A percentile compares a stretch with the other conserved stretches of the same genome.
These are phyloP conservation scores for Macrosteles quadrilineatus DNA, from an alignment of 1,140 invertebrate species.

Conservation along the genomic window DNA sequence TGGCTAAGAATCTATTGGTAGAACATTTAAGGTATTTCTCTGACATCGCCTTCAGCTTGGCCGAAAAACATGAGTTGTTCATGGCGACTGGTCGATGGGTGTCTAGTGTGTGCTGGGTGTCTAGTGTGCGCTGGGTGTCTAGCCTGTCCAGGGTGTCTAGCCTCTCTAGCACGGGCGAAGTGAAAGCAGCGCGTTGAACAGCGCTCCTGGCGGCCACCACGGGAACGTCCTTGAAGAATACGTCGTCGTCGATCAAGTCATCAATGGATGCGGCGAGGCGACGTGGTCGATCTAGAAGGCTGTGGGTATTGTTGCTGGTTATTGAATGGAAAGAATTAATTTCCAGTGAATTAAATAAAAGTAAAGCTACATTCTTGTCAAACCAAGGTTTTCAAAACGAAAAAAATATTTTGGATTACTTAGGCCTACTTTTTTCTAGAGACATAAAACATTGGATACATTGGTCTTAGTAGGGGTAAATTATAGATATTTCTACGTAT, in stretches of 20 bases:
- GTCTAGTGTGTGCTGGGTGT: not conserved
- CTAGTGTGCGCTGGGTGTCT: not conserved
- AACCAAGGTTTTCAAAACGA: too few relatives aligned
- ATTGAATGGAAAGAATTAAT: too few relatives aligned
- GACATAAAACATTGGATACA: too few relatives aligned
- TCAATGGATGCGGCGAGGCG: slow-evolving; percentile 31
- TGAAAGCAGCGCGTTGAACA: not conserved
- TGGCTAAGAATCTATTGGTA: slow-evolving; percentile 66
- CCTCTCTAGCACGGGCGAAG: not conserved
- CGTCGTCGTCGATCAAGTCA: slow-evolving; percentile 30
- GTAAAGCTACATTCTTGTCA: too few relatives aligned
- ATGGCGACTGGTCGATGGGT: too few relatives aligned
- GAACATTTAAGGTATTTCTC: slow-evolving; percentile 66
- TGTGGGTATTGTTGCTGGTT: too few relatives aligned
- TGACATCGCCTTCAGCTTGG: slow-evolving; percentile 69
- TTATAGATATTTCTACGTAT: too few relatives aligned
- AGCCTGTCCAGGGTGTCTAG: slow-evolving; percentile 12
- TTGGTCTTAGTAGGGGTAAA: too few relatives aligned
- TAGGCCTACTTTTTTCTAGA: too few relatives aligned
- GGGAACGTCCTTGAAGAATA: slow-evolving; percentile 16
- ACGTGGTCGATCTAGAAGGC: slow-evolving; percentile 6
- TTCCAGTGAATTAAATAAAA: too few relatives aligned
- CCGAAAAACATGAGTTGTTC: slow-evolving; percentile 57
- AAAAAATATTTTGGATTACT: too few relatives aligned
- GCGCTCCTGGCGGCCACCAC: not conserved